phyloP scores from a whole-genome alignment of 2,888 invertebrate genomes.

The Lithosia quadra region DNA sequence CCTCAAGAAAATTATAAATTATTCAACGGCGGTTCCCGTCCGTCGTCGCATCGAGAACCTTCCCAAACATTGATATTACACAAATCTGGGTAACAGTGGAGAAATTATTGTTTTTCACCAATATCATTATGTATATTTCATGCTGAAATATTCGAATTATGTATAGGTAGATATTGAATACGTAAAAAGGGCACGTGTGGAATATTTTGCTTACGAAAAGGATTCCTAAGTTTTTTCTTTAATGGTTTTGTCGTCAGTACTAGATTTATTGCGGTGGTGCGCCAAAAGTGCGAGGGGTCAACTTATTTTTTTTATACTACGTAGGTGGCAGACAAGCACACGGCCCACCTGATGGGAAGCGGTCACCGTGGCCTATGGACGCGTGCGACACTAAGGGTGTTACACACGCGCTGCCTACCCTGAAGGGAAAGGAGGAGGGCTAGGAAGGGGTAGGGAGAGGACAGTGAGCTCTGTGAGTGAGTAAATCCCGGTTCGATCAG shows the following conservation, averaged over 20 bases:
- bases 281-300: no score
- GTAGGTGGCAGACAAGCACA: no score
- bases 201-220: conserved; percentile 15
- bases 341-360: no score
- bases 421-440: no score
- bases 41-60: conserved; percentile 17
- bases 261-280: no score
- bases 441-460: no score
- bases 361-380: no score
- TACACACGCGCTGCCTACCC: no score
- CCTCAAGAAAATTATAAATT: conserved; percentile 37
- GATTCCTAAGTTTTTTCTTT: neutral
- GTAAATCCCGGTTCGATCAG: no score
- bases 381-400: no score
- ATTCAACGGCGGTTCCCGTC: conserved; percentile 31
- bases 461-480: no score
- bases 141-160: conserved; percentile 47
- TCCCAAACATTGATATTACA: conserved; percentile 43
- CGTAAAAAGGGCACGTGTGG: conserved; percentile 29
- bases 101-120: conserved; percentile 46
- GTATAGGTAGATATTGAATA: conserved; percentile 37
- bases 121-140: conserved; percentile 45
- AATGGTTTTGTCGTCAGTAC: neutral
- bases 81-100: conserved; percentile 34
- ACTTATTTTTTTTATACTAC: no score